These are phyloP conservation scores for Synodontis membranacea DNA, from an alignment of 2,113 vertebrate genomes.

Conservation along the genomic window DNA sequence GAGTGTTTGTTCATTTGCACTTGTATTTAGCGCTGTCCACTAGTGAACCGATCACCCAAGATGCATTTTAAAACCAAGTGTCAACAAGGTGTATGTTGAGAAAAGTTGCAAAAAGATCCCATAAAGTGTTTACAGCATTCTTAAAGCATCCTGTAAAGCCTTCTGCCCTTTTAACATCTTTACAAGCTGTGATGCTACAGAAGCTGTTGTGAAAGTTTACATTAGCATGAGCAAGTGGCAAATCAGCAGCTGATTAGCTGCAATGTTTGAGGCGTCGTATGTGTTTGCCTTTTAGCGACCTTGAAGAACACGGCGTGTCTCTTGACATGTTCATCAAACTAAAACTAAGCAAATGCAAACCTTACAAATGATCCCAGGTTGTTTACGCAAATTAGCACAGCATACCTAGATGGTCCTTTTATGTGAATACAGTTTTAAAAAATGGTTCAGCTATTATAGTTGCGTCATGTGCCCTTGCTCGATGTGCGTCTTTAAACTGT, in stretches of 20 bases:
- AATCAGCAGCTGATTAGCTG: conserved; percentile 19
- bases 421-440: conserved; percentile 19
- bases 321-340: not conserved
- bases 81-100: too few relatives aligned
- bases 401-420: not conserved
- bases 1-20: too few relatives aligned
- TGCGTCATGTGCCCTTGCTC: conserved; percentile 31
- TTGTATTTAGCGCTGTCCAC: too few relatives aligned
- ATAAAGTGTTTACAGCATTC: not conserved
- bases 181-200: not conserved
- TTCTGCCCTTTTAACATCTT: not conserved
- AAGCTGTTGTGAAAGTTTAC: not conserved
- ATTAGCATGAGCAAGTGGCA: not conserved
- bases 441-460: not conserved
- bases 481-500: not conserved
- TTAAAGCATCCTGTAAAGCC: not conserved
- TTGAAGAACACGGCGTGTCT: not conserved
- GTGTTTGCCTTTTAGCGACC: conserved; percentile 15
- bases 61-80: too few relatives aligned
- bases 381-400: not conserved
- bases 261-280: not conserved
- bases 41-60: too few relatives aligned
- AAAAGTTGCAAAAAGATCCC: too few relatives aligned
- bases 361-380: not conserved
- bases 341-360: not conserved